Evolutionary conservation across 2,113 vertebrate genomes (phyloP).

Genomic region (Stictonetta naevosa): DNA sequence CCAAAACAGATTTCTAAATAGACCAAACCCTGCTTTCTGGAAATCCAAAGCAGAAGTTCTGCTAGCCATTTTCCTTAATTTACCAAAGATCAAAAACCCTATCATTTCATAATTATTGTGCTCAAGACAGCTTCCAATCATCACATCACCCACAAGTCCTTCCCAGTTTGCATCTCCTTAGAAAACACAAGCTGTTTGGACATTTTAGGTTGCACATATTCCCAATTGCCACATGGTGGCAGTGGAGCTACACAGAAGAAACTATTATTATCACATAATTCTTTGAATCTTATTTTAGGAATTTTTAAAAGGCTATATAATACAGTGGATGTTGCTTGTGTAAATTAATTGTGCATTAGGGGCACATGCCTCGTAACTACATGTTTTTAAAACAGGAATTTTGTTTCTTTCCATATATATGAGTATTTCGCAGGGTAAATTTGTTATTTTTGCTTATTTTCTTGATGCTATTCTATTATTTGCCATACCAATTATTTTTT

Average conservation of each 20-base stretch:
- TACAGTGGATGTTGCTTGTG: not conserved
- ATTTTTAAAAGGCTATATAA: not conserved
- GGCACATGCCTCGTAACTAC: not conserved
- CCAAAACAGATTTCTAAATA: not conserved
- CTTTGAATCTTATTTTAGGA: not conserved
- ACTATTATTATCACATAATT: not conserved
- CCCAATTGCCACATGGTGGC: not conserved
- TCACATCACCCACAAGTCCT: not conserved
- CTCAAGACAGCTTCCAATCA: not conserved
- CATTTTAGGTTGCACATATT: accelerated
- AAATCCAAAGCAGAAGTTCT: not conserved
- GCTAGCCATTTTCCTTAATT: not conserved
- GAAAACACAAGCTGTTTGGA: accelerated
- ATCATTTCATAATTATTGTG: not conserved
- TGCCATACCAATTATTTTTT: not conserved
- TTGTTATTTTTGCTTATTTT: not conserved
- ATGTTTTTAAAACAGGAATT: not conserved
- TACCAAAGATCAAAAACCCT: not conserved
- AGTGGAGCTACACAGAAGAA: not conserved
- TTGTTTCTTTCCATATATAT: not conserved
- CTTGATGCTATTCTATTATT: not conserved
- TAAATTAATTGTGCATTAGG: not conserved
- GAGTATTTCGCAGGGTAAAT: not conserved
- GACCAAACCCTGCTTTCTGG: not conserved
- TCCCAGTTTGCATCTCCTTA: not conserved